These are phyloP conservation scores for Coccyzus lansbergi DNA, from an alignment of 2,797 vertebrate genomes.

Conservation along the genomic window DNA sequence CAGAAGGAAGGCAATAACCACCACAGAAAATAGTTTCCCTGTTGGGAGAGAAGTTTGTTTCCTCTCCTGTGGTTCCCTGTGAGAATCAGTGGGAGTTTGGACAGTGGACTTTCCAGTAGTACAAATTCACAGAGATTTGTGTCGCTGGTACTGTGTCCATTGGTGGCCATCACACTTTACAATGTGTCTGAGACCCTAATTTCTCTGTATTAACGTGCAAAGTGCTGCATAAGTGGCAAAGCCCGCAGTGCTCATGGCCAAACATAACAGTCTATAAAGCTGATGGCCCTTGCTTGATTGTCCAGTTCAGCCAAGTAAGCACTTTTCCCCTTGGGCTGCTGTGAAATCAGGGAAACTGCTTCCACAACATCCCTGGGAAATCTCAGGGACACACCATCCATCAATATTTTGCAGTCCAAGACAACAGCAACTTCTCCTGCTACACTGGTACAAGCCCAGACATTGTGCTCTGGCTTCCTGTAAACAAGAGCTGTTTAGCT, in stretches of 20 bases:
- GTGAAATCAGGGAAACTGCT: neutral
- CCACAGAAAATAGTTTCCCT: neutral
- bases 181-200: neutral
- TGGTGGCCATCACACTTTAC: neutral
- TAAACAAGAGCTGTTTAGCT: constrained; percentile 70
- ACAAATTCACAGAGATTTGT: neutral
- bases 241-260: neutral
- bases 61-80: neutral
- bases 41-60: neutral
- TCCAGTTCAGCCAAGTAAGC: neutral
- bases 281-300: constrained; percentile 3
- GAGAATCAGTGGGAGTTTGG: neutral
- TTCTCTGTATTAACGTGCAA: neutral
- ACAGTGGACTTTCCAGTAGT: neutral
- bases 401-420: constrained; percentile 41
- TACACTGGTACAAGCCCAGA: constrained; percentile 63
- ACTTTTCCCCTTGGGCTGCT: neutral
- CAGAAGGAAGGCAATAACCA: neutral
- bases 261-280: constrained; percentile 15
- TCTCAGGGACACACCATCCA: constrained; percentile 43
- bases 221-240: neutral
- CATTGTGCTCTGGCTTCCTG: constrained; percentile 49
- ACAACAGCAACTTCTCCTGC: constrained; percentile 59
- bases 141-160: neutral
- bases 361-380: neutral